phyloP scores from a whole-genome alignment of 1,140 invertebrate genomes.

The Aphaenogaster rudis region DNA sequence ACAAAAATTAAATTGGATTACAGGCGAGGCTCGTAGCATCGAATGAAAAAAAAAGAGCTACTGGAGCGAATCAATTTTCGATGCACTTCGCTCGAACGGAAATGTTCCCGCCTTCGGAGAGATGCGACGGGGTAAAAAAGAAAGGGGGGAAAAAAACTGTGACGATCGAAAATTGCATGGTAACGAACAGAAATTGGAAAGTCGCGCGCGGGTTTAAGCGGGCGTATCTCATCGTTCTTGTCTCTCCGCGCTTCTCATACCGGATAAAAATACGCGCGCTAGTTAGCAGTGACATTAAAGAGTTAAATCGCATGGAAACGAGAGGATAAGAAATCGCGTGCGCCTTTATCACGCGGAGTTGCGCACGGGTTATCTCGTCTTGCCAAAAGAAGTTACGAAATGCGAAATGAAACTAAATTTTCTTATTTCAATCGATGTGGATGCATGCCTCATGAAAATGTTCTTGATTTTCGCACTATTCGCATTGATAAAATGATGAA shows the following conservation, averaged over 20 bases:
- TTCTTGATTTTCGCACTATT: neutral
- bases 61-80: slow-evolving; percentile 56
- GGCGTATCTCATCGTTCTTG: slow-evolving; percentile 45
- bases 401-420: slow-evolving; percentile 19
- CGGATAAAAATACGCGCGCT: slow-evolving; percentile 52
- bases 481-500: neutral
- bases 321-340: slow-evolving; percentile 51
- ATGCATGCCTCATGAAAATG: neutral
- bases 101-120: slow-evolving; percentile 42
- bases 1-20: slow-evolving; percentile 53
- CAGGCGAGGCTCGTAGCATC: neutral
- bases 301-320: slow-evolving; percentile 60
- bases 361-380: slow-evolving; percentile 31
- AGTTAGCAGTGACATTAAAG: slow-evolving; percentile 57
- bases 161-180: slow-evolving; percentile 44
- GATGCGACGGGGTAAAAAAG: neutral
- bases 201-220: slow-evolving; percentile 52
- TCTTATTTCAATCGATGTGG: neutral
- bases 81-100: slow-evolving; percentile 33
- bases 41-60: slow-evolving; percentile 31
- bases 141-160: slow-evolving; percentile 12
- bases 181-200: slow-evolving; percentile 65
- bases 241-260: slow-evolving; percentile 21
- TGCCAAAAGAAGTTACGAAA: slow-evolving; percentile 24
- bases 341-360: slow-evolving; percentile 28